Percentiles rank a stretch among this genome's conserved stretches.
These are phyloP conservation scores for Sisor rabdophorus DNA, from an alignment of 2,113 vertebrate genomes.

Conservation along the genomic window DNA sequence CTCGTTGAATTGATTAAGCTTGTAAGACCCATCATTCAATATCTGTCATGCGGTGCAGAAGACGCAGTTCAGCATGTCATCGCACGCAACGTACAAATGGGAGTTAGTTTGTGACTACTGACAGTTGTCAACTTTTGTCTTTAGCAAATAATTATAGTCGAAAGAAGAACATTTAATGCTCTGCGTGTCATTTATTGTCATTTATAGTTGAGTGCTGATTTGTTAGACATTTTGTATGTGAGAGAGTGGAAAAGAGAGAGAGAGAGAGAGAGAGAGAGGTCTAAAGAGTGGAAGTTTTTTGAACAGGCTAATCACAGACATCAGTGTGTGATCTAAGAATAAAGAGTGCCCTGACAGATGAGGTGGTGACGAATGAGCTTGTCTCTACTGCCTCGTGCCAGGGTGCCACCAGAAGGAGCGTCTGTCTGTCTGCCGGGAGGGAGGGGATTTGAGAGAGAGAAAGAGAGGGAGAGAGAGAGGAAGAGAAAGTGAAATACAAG, in stretches of 20 bases:
- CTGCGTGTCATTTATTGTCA: slow-evolving; percentile 53
- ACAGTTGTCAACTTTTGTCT: slow-evolving; percentile 56
- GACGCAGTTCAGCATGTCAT: slow-evolving; percentile 52
- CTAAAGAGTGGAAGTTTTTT: slow-evolving; percentile 48
- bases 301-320: slow-evolving; percentile 59
- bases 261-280: slow-evolving; percentile 31
- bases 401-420: slow-evolving; percentile 71
- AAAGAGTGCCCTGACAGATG: slow-evolving; percentile 68
- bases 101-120: slow-evolving; percentile 50
- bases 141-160: slow-evolving; percentile 55
- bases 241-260: slow-evolving; percentile 31
- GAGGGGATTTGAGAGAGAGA: slow-evolving; percentile 10
- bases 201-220: slow-evolving; percentile 52
- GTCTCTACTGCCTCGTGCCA: slow-evolving; percentile 64
- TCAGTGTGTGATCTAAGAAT: slow-evolving; percentile 71
- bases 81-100: slow-evolving; percentile 43
- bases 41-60: slow-evolving; percentile 46
- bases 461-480: slow-evolving; percentile 29
- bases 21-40: slow-evolving; percentile 53
- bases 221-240: slow-evolving; percentile 44
- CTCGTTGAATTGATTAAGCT: slow-evolving; percentile 50
- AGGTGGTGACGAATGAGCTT: slow-evolving; percentile 67
- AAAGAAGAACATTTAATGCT: slow-evolving; percentile 52
- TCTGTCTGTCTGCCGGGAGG: slow-evolving; percentile 69
- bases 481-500: slow-evolving; percentile 26